Evolutionary conservation across 2,888 invertebrate genomes (phyloP).

Genomic region (Criorhina ranunculi): DNA sequence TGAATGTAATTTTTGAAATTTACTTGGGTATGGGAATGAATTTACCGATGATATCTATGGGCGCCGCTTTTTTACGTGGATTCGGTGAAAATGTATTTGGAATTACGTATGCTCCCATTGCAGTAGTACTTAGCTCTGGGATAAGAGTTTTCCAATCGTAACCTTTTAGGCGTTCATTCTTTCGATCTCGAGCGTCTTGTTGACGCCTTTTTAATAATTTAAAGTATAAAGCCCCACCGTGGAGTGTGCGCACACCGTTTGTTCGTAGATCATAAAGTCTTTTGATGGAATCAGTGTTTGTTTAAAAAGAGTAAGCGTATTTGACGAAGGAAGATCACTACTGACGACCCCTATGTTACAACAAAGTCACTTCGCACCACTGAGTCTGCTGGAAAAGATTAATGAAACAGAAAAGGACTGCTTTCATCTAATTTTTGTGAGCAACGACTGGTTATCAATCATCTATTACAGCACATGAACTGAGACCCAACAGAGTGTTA

Average conservation of each 20-base stretch:
- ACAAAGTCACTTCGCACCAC: too few species aligned
- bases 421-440: too few species aligned
- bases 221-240: constrained; percentile 88
- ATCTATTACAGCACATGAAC: too few species aligned
- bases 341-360: too few species aligned
- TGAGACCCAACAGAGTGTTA: too few species aligned
- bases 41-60: constrained; percentile 82
- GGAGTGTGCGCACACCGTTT: constrained; percentile 89
- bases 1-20: background rate
- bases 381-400: too few species aligned
- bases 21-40: background rate
- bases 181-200: constrained; percentile 79
- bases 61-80: constrained; percentile 82
- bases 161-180: constrained; percentile 70
- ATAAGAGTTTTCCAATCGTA: constrained; percentile 80
- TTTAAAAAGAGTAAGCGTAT: background rate
- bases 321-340: constrained; percentile 2
- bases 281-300: constrained; percentile 29
- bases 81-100: constrained; percentile 71
- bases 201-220: constrained; percentile 86
- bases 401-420: too few species aligned
- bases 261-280: constrained; percentile 88
- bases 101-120: constrained; percentile 12
- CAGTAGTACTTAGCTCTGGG: constrained; percentile 80
- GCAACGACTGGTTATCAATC: too few species aligned